phyloP scores from a whole-genome alignment of 2,797 vertebrate genomes.

The Neosilurus mollespiculum region DNA sequence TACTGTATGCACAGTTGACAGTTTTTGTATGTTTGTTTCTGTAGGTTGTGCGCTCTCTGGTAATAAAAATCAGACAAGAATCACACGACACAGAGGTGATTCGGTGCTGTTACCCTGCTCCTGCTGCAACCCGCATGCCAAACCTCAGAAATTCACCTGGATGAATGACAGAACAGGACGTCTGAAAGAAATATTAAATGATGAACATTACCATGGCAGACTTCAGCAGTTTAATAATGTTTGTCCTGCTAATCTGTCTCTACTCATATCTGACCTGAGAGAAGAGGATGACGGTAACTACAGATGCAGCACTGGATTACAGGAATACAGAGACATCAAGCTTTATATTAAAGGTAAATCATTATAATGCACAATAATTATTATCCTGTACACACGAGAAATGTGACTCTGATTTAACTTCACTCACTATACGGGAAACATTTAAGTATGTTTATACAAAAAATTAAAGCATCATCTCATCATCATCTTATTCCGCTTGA shows the following conservation, averaged over 20 bases:
- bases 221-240: not conserved
- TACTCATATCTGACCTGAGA: slow-evolving; percentile 20
- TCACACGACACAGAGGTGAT: not conserved
- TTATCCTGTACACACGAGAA: too few relatives aligned
- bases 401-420: too few relatives aligned
- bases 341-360: not conserved
- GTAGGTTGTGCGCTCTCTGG: not conserved
- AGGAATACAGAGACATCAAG: not conserved
- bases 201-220: not conserved
- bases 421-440: too few relatives aligned
- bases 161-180: not conserved
- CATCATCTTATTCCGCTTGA: too few relatives aligned
- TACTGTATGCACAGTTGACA: not conserved
- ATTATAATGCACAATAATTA: not conserved
- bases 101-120: slow-evolving; percentile 11
- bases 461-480: too few relatives aligned
- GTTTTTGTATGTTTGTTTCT: not conserved
- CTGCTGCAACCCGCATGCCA: not conserved
- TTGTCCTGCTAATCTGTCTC: not conserved
- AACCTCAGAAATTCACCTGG: slow-evolving; percentile 4
- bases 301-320: not conserved
- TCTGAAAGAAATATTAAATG: not conserved
- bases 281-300: not conserved
- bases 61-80: not conserved
- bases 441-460: too few relatives aligned